Evolutionary conservation across 2,113 vertebrate genomes (phyloP).

Genomic region (Zosterops pallidus): DNA sequence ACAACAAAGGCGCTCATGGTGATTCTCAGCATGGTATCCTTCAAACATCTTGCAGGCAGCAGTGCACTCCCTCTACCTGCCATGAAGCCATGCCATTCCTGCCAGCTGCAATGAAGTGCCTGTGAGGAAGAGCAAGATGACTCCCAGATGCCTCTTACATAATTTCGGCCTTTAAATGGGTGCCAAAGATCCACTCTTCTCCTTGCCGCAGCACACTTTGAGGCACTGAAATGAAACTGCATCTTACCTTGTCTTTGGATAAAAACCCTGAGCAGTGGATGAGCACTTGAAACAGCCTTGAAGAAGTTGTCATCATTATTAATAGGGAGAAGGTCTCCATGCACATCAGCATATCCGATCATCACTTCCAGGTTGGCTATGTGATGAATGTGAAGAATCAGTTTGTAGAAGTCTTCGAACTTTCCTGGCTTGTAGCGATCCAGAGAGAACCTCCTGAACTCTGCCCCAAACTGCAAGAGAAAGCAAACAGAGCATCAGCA

Average conservation of each 20-base stretch:
- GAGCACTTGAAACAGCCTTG: constrained; percentile 94
- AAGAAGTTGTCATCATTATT: constrained; percentile 99
- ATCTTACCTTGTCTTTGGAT: constrained; percentile 93
- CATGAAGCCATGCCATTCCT: not conserved
- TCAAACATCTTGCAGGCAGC: not conserved
- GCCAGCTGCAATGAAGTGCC: not conserved
- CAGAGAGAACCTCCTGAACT: constrained; percentile 95
- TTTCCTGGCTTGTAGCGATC: constrained; percentile 92
- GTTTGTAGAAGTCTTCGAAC: constrained; percentile 97
- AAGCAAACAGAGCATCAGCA: not conserved
- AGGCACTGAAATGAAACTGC: not conserved
- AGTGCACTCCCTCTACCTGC: not conserved
- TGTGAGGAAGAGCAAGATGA: not conserved
- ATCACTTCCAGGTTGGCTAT: constrained; percentile 92
- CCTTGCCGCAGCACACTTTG: accelerated
- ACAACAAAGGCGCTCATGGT: not conserved
- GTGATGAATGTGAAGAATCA: constrained; percentile 92
- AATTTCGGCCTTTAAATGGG: not conserved
- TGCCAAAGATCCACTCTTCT: not conserved
- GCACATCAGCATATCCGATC: constrained; percentile 94
- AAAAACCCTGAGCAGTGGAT: constrained; percentile 93
- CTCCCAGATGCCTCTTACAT: not conserved
- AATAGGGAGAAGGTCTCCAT: constrained; percentile 97
- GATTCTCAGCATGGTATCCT: not conserved
- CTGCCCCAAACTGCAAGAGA: constrained; percentile 89